These are phyloP conservation scores for Tautogolabrus adspersus DNA, from an alignment of 2,113 vertebrate genomes.

Conservation along the genomic window DNA sequence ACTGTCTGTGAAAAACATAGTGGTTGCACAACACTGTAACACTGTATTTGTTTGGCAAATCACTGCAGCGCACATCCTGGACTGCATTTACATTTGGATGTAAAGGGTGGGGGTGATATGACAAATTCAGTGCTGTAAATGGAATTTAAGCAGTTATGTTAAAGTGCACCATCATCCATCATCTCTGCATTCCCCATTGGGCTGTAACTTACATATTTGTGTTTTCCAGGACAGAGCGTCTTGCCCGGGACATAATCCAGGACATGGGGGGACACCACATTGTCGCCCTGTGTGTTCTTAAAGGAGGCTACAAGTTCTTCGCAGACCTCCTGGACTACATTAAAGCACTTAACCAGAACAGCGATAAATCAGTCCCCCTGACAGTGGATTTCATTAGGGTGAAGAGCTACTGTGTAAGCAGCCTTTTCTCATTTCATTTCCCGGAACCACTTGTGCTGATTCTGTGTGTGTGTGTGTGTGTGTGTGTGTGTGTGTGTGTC, in stretches of 20 bases:
- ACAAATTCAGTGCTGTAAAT: slow-evolving; percentile 7
- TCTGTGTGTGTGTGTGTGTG: neutral
- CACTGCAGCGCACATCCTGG: neutral
- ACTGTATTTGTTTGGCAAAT: slow-evolving; percentile 52
- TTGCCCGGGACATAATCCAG: slow-evolving; percentile 88
- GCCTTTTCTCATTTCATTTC: slow-evolving; percentile 29
- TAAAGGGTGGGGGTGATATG: neutral
- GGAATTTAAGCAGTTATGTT: slow-evolving; percentile 21
- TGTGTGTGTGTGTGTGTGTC: slow-evolving; percentile 2
- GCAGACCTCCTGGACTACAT: slow-evolving; percentile 91
- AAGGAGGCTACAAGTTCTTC: slow-evolving; percentile 92
- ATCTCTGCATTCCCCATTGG: neutral
- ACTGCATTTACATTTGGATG: slow-evolving; percentile 29
- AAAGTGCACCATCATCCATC: slow-evolving; percentile 18
- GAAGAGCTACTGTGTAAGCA: slow-evolving; percentile 88
- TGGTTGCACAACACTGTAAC: neutral
- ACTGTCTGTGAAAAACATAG: neutral
- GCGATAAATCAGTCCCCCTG: slow-evolving; percentile 87
- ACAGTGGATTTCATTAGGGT: slow-evolving; percentile 90
- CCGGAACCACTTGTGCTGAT: slow-evolving; percentile 26
- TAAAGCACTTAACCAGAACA: slow-evolving; percentile 88
- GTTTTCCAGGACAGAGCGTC: slow-evolving; percentile 85
- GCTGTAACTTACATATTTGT: neutral
- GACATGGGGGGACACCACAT: slow-evolving; percentile 89
- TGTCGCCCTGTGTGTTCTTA: slow-evolving; percentile 89